phyloP scores from a whole-genome alignment of 2,797 vertebrate species.

The Pipistrellus pipistrellus region DNA sequence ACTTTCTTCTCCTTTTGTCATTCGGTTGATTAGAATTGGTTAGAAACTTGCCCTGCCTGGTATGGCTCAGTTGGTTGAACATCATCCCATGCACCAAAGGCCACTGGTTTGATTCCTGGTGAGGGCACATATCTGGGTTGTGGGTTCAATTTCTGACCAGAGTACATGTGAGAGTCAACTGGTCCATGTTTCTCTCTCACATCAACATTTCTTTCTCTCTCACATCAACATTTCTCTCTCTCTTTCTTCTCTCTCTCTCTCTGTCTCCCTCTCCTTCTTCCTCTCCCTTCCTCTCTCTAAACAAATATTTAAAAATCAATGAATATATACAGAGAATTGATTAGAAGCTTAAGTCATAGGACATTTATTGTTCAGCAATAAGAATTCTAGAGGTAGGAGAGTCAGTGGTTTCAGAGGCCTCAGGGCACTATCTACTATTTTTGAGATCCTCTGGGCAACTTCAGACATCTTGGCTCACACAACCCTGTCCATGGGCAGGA shows the following conservation, averaged over 20 bases:
- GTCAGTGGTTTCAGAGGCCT: constrained; percentile 8
- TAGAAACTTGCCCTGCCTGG: background rate
- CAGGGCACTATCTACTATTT: constrained; percentile 23
- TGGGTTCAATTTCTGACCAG: background rate
- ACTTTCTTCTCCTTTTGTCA: background rate
- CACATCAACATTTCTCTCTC: background rate
- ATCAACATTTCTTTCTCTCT: no score
- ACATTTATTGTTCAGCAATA: constrained; percentile 23
- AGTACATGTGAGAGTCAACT: background rate
- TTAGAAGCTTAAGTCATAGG: background rate
- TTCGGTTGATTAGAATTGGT: background rate
- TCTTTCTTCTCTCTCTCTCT: background rate
- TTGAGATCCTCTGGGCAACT: constrained; percentile 34
- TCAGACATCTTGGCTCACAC: background rate
- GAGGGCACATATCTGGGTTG: background rate
- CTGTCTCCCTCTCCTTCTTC: no score
- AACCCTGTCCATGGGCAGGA: background rate
- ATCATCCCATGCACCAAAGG: background rate
- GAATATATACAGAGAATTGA: background rate
- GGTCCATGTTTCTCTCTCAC: background rate
- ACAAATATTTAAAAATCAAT: background rate
- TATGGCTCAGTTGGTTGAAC: background rate
- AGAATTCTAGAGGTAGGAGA: constrained; percentile 10
- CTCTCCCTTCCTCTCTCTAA: background rate
- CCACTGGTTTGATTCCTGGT: background rate